Evolutionary conservation across 2,797 vertebrate species (phyloP).

Genomic region (Siniperca undulata): DNA sequence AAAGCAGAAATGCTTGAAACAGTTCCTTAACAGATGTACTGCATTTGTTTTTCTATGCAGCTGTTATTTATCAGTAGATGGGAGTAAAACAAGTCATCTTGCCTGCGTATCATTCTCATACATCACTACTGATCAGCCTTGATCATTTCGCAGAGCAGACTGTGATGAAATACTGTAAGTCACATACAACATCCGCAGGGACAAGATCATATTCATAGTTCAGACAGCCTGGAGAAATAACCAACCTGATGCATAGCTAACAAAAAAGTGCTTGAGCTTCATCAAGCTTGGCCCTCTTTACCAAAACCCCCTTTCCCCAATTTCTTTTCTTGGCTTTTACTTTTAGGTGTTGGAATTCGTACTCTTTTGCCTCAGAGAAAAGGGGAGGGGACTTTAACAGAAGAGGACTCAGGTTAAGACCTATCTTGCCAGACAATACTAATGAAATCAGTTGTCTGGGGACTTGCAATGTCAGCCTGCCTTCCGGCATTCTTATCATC

Average conservation of each 20-base stretch:
- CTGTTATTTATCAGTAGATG: slow-evolving; percentile 69
- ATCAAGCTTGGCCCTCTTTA: slow-evolving; percentile 48
- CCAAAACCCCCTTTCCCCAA: neutral
- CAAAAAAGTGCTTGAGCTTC: slow-evolving; percentile 22
- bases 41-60: slow-evolving; percentile 56
- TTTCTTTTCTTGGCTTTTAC: slow-evolving; percentile 56
- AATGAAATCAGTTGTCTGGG: slow-evolving; percentile 78
- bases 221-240: slow-evolving; percentile 44
- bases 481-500: slow-evolving; percentile 81
- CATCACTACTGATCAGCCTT: slow-evolving; percentile 64
- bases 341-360: slow-evolving; percentile 67
- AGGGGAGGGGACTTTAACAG: slow-evolving; percentile 35
- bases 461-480: slow-evolving; percentile 69
- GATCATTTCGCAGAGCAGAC: slow-evolving; percentile 43
- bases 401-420: slow-evolving; percentile 68
- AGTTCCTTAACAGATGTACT: slow-evolving; percentile 43
- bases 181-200: slow-evolving; percentile 33
- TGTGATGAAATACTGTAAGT: slow-evolving; percentile 55
- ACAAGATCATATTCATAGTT: slow-evolving; percentile 35
- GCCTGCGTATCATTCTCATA: slow-evolving; percentile 56
- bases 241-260: slow-evolving; percentile 24
- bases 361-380: slow-evolving; percentile 45
- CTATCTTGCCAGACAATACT: slow-evolving; percentile 72
- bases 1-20: slow-evolving; percentile 25
- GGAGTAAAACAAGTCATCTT: slow-evolving; percentile 56